Conservation (phyloP, 2,888 invertebrate genomes). For the Drosophila koepferae region DNA sequence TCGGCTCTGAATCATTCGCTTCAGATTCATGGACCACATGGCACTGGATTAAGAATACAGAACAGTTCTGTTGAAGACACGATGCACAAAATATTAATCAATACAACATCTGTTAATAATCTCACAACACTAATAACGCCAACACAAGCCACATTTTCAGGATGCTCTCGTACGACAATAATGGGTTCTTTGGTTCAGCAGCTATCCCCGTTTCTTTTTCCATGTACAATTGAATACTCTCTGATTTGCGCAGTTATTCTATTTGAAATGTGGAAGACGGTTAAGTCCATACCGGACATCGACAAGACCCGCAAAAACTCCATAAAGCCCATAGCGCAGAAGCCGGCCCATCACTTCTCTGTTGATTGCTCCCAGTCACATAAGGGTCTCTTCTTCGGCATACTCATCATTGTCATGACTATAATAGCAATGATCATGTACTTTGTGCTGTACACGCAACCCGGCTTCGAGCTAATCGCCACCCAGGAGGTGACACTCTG, state of each 20-base stretch:
- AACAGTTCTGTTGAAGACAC: conserved; percentile 31
- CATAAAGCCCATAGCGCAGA: conserved; percentile 78
- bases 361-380: conserved; percentile 95
- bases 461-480: conserved; percentile 88
- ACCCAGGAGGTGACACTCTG: conserved; percentile 91
- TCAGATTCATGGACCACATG: conserved; percentile 39
- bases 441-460: conserved; percentile 91
- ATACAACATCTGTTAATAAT: conserved; percentile 76
- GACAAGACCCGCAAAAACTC: conserved; percentile 85
- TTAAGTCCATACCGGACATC: conserved; percentile 87
- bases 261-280: conserved; percentile 96
- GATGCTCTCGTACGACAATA: conserved; percentile 88
- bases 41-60: conserved; percentile 1
- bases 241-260: conserved; percentile 95
- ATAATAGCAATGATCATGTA: conserved; percentile 95
- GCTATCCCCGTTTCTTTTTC: conserved; percentile 92
- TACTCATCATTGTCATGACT: conserved; percentile 91
- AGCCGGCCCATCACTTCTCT: conserved; percentile 88
- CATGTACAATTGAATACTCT: conserved; percentile 95
- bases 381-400: conserved; percentile 91
- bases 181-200: conserved; percentile 90
- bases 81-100: conserved; percentile 34
- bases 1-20: conserved; percentile 70
- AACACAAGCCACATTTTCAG: conserved; percentile 53
- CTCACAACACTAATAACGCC: conserved; percentile 65